These are phyloP conservation scores for Acanthurus leucopareius DNA, from an alignment of 2,797 vertebrate genomes.

Conservation along the genomic window DNA sequence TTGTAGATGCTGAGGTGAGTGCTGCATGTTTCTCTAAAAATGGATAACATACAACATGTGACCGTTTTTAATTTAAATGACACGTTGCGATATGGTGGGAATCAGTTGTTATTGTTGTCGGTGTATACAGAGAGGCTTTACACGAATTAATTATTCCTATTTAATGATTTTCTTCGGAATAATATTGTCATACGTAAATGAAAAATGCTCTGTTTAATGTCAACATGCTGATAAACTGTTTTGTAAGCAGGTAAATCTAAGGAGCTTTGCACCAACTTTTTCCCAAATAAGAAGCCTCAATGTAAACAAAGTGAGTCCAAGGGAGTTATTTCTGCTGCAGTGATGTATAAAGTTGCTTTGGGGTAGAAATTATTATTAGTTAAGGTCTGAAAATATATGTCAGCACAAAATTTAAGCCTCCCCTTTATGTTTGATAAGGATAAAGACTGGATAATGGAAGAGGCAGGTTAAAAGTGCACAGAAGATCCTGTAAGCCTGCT, in stretches of 20 bases:
- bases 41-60: not conserved
- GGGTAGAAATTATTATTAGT: slow-evolving; percentile 55
- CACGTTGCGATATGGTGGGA: too few relatives aligned
- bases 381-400: slow-evolving; percentile 24
- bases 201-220: not conserved
- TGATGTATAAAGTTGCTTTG: slow-evolving; percentile 43
- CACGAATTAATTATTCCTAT: not conserved
- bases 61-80: not conserved
- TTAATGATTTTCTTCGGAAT: not conserved
- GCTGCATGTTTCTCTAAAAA: slow-evolving; percentile 33
- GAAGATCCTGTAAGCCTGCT: too few relatives aligned
- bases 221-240: not conserved
- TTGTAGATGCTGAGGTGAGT: slow-evolving; percentile 79
- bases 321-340: slow-evolving; percentile 25
- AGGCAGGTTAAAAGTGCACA: too few relatives aligned
- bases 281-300: not conserved
- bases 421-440: not conserved
- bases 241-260: not conserved
- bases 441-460: too few relatives aligned
- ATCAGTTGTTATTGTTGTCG: not conserved
- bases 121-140: not conserved
- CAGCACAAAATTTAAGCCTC: slow-evolving; percentile 14
- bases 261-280: slow-evolving; percentile 23
- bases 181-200: not conserved
- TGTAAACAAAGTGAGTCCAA: slow-evolving; percentile 32